These are phyloP conservation scores for Polylopha cassiicola DNA, from an alignment of 2,888 invertebrate genomes.

Conservation along the genomic window DNA sequence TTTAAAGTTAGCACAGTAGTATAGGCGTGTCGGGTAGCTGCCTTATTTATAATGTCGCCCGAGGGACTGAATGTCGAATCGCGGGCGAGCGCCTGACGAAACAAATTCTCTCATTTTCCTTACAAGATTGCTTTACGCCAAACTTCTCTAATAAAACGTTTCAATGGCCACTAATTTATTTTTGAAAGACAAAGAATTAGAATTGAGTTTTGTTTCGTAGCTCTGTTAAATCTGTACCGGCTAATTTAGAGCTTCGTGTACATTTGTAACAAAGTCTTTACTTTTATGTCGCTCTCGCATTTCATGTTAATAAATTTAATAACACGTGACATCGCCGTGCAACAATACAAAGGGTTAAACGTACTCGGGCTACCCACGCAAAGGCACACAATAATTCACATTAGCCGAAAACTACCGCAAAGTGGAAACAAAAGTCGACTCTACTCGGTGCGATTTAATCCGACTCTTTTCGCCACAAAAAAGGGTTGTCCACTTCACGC, in stretches of 20 bases:
- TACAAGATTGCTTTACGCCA: conserved; percentile 23
- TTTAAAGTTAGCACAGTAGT: conserved; percentile 6
- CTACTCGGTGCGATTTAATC: conserved; percentile 14
- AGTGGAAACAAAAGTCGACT: conserved; percentile 15
- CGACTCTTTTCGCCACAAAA: conserved; percentile 27
- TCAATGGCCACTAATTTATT: conserved; percentile 22
- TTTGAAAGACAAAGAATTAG: conserved; percentile 20
- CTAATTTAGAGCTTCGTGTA: too few relatives aligned
- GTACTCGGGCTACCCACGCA: conserved; percentile 4
- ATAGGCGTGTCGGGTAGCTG: conserved; percentile 20
- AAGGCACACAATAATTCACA: conserved; percentile 13
- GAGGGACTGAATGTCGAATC: conserved; percentile 24
- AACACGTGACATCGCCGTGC: not conserved
- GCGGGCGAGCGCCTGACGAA: conserved; percentile 22
- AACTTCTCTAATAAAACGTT: conserved; percentile 24
- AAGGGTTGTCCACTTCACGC: conserved; percentile 36
- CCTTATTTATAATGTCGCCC: conserved; percentile 23
- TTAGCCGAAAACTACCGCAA: conserved; percentile 17
- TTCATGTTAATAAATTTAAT: conserved; percentile 1
- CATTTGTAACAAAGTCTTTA: conserved; percentile 4
- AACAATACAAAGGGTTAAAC: conserved; percentile 1
- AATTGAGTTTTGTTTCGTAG: conserved; percentile 12
- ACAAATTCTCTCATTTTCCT: conserved; percentile 25
- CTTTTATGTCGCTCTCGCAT: too few relatives aligned
- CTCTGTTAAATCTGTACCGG: conserved; percentile 9